phyloP scores from a whole-genome alignment of 1,140 invertebrate species.

The Drosophila ambigua region DNA sequence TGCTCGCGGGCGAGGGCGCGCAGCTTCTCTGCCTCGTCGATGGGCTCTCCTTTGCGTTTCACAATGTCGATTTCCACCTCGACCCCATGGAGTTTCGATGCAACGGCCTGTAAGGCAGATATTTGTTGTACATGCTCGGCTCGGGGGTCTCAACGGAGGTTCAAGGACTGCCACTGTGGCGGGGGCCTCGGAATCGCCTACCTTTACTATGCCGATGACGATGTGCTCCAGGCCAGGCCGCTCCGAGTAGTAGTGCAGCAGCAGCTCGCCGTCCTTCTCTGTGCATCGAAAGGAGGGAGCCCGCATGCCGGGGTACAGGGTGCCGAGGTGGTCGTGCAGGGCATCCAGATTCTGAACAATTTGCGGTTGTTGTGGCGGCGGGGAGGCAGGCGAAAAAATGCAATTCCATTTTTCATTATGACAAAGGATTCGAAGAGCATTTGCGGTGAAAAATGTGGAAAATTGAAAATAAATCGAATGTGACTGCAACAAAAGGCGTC shows the following conservation, averaged over 20 bases:
- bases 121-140: conserved; percentile 4
- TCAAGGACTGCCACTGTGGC: not conserved
- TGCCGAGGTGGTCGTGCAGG: conserved; percentile 96
- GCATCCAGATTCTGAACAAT: conserved; percentile 92
- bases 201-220: conserved; percentile 97
- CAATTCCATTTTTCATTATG: conserved; percentile 83
- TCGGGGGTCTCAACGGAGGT: not conserved
- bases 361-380: conserved; percentile 37
- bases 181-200: conserved; percentile 80
- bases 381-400: conserved; percentile 67
- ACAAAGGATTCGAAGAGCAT: conserved; percentile 51
- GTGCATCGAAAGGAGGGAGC: conserved; percentile 96
- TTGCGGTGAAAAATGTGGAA: conserved; percentile 77
- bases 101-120: conserved; percentile 89
- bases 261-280: conserved; percentile 93
- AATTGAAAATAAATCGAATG: conserved; percentile 83
- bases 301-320: conserved; percentile 96
- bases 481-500: conserved; percentile 74
- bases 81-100: conserved; percentile 94
- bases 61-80: conserved; percentile 96
- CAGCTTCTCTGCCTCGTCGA: conserved; percentile 80
- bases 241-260: conserved; percentile 97
- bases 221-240: conserved; percentile 96
- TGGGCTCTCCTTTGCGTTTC: conserved; percentile 91
- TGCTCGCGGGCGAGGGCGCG: conserved; percentile 68